Conservation (phyloP, 1,140 invertebrate species). For the Pinna nobilis region DNA sequence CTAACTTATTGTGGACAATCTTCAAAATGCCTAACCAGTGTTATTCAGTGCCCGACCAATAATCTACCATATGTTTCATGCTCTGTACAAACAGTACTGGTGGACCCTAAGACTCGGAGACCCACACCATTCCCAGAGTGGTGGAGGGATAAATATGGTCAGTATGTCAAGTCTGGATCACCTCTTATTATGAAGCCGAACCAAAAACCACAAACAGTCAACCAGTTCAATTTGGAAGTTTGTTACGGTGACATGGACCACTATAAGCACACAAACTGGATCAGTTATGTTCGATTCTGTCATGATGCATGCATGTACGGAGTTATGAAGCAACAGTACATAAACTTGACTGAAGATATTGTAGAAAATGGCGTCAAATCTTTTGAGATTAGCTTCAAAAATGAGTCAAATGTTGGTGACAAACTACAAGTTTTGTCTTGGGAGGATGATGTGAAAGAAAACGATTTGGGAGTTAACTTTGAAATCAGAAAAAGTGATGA, state of each 20-base stretch:
- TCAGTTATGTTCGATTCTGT: constrained; percentile 41
- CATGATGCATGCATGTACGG: constrained; percentile 37
- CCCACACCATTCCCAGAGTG: constrained; percentile 48
- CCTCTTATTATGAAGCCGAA: constrained; percentile 25
- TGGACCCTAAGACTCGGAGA: constrained; percentile 37
- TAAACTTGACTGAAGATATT: constrained; percentile 7
- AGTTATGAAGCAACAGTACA: constrained; percentile 25
- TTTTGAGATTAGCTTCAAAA: constrained; percentile 29
- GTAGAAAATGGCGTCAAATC: constrained; percentile 27
- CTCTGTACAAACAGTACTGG: constrained; percentile 38
- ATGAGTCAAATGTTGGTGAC: constrained; percentile 36
- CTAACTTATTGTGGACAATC: constrained; percentile 42
- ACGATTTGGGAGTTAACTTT: constrained; percentile 25
- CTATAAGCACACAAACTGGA: constrained; percentile 45
- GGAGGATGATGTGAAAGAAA: constrained; percentile 10
- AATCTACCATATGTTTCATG: constrained; percentile 19
- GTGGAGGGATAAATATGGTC: constrained; percentile 47
- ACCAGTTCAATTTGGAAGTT: constrained; percentile 12
- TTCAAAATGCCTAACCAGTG: constrained; percentile 28
- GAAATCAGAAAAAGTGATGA: constrained; percentile 18
- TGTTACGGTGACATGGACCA: constrained; percentile 33
- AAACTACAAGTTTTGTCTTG: constrained; percentile 31
- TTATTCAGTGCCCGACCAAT: background rate
- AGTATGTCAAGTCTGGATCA: background rate
- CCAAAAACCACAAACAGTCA: background rate